Percentiles rank a stretch among this genome's conserved stretches.
These are phyloP conservation scores for Capreolus pygargus DNA, from an alignment of 2,113 vertebrate genomes.

Conservation along the genomic window DNA sequence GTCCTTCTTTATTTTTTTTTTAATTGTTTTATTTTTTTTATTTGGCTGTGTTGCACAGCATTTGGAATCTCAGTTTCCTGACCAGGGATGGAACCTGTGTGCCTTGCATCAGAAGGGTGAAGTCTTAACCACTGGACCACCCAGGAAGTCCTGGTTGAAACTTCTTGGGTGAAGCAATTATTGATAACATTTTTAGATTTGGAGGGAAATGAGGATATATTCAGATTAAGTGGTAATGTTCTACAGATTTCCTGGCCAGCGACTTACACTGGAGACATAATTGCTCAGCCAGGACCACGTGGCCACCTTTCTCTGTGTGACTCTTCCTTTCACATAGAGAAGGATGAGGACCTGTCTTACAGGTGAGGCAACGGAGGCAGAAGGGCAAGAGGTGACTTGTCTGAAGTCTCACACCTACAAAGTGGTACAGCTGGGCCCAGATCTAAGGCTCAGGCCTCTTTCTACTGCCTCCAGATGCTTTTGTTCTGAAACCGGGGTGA, in stretches of 20 bases:
- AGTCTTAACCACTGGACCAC: neutral
- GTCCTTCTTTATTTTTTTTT: neutral
- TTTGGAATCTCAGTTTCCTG: neutral
- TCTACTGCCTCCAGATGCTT: neutral
- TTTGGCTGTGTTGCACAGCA: neutral
- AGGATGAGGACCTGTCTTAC: too few species aligned
- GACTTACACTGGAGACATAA: rapidly evolving
- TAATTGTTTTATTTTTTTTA: neutral
- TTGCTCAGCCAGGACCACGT: rapidly evolving
- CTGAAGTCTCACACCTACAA: neutral
- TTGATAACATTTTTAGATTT: neutral
- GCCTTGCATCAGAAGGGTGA: neutral
- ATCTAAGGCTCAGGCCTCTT: neutral
- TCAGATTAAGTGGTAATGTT: neutral
- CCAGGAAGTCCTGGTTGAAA: neutral
- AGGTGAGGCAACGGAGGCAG: neutral
- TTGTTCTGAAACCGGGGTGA: neutral
- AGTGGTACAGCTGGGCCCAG: neutral
- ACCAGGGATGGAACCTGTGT: neutral
- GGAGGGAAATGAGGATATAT: neutral
- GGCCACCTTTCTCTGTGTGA: neutral
- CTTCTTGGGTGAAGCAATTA: neutral
- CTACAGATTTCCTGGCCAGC: neutral
- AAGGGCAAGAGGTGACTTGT: neutral
- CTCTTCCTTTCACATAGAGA: neutral